Base-by-base conservation (phyloP, 2,797 vertebrate genomes). In the Arvicola amphibius region DNA sequence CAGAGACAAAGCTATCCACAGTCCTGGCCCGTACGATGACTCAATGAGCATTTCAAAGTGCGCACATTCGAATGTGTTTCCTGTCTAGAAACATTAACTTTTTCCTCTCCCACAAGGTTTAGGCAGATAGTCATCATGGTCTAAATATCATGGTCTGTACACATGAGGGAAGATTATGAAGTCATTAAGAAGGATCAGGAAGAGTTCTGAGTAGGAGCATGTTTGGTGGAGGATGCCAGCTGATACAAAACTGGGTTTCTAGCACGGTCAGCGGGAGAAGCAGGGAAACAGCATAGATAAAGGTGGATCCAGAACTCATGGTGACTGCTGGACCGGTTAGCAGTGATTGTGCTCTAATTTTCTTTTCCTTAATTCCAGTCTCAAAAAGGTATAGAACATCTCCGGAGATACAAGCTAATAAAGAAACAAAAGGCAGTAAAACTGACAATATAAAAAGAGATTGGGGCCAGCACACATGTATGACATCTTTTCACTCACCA, bases 281-380 rank as follows among this genome's bases (percentile, higher is more conserved):
- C 37, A 43, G 0, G 29, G 19, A 71, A 91, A 90, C 29, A 17
- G 32, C 53, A 29, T 56, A 0, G 12, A n/a, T 29, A n/a, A 94
- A 53, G 14, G 53, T 13, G 3, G 78, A 69, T 23, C 94, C 32
- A 85, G 46, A 29, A 61, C 4, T 81, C 25, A 27, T 3, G 21
- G 6, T 25, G n/a, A 77, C 16, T 1, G 16, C 32, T 61, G 56
- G 34, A 59, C 71, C 53, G 4, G 59, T 19, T 8, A 13, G 34
- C 73, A 43, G 13, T 86, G 51, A 34, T 71, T 65, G 63, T 19
- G 14, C 23, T 83, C 34, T 27, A 56, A 34, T 95, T 78, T 43
- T 46, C 65, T 77, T 34, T 48, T 93, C 94, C 19, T 90, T 83
- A 93, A 48, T 88, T 94, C 74, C 90, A 94, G 63, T 86, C 48